These are phyloP conservation scores for Alexandromys oeconomus DNA, from an alignment of 2,797 vertebrate genomes.

Conservation along the genomic window DNA sequence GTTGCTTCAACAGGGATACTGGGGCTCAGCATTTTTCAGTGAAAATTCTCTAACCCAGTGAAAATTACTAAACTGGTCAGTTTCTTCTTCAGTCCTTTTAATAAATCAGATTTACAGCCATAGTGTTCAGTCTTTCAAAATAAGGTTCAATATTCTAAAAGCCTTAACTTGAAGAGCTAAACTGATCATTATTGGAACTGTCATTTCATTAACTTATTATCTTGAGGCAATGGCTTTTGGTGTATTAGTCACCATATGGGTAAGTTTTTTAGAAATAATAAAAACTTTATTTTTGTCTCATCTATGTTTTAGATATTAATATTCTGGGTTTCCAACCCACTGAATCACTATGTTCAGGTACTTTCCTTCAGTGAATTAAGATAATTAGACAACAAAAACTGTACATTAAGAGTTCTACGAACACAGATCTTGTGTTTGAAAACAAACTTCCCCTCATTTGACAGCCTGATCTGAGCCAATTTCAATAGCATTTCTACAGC, in stretches of 20 bases:
- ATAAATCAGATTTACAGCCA: not conserved
- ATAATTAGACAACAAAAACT: not conserved
- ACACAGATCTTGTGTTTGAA: conserved; percentile 2
- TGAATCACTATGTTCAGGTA: not conserved
- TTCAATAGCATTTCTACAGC: not conserved
- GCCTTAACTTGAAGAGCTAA: not conserved
- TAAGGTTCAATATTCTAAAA: not conserved
- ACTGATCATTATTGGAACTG: not conserved
- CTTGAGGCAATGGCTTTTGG: not conserved
- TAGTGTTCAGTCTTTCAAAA: not conserved
- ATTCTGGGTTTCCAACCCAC: not conserved
- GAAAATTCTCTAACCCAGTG: not conserved
- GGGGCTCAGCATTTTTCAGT: not conserved
- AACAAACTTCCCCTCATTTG: not conserved
- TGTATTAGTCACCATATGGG: not conserved
- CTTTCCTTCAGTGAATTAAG: not conserved
- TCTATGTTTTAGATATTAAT: not conserved
- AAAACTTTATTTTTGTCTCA: not conserved
- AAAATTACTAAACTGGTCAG: not conserved
- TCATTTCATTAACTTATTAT: not conserved
- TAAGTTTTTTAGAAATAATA: conserved; percentile 21
- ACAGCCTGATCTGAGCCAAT: not conserved
- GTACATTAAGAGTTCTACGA: not conserved
- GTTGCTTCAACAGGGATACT: not conserved
- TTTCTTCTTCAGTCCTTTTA: not conserved